Base-by-base conservation (phyloP, 1,140 invertebrate genomes). In the Eueides isabella region DNA sequence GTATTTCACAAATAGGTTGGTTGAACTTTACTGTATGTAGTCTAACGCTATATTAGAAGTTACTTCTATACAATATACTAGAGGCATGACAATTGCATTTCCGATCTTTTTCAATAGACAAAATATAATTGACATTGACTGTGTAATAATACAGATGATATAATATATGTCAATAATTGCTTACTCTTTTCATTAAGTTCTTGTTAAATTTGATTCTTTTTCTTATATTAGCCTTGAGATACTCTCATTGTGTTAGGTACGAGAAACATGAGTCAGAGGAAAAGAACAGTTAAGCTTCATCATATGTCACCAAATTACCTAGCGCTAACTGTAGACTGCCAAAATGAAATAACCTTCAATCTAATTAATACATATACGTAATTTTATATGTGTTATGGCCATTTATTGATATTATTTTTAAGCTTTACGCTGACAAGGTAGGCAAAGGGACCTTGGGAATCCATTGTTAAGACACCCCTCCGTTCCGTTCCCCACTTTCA, bases 201-300 rank as follows among this genome's bases (percentile, higher is more conserved):
- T 41, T n/a, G 1, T 33, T 33, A 33, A 33, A 11, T 11, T 33
- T 11, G 9, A 11, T 33, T 33, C 11, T 33, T 33, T 55, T 23
- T 55, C 9, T 26, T 55, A 55, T 23, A 23, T 23, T 12, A 26
- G 48, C 48, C 48, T 23, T 55, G 48, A 55, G 48, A 55, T 55
- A 23, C 48, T 55, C 35, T 74, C 74, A 82, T 79, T 68, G 68
- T 63, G 76, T 80, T 76, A 82, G 80, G 38, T 79, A 78, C 77
- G 68, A 71, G 75, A 69, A 75, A 71, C 23, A 68, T 88, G 86
- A 88, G 65, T 88, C 85, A 88, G 80, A 85, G 82, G 86, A 86
- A 86, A 85, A 76, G 82, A 81, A 82, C 80, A 81, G 80, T 88
- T 88, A 85, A 83, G 83, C 79, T 80, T 86, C 81, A 62, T 86